Evolutionary conservation across 2,113 vertebrate species (phyloP).

Genomic region (Tyto alba): DNA sequence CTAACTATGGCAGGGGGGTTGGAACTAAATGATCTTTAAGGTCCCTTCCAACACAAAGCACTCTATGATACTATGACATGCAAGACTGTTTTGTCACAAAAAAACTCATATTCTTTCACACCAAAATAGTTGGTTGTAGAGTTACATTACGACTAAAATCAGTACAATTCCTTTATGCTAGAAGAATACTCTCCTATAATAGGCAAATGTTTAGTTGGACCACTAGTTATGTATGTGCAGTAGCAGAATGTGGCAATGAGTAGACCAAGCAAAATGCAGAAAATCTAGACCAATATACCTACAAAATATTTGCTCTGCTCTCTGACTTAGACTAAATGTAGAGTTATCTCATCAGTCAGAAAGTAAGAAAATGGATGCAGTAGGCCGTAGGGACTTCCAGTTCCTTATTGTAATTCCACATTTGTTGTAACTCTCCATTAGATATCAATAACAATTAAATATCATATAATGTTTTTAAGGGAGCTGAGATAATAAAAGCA

Average conservation of each 20-base stretch:
- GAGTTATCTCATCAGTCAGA: not conserved
- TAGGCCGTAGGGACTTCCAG: not conserved
- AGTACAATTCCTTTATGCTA: not conserved
- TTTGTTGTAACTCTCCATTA: not conserved
- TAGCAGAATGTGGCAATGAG: not conserved
- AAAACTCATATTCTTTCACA: not conserved
- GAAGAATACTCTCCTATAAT: not conserved
- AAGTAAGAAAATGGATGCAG: not conserved
- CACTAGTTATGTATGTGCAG: not conserved
- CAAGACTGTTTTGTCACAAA: not conserved
- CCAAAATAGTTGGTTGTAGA: not conserved
- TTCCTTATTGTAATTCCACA: not conserved
- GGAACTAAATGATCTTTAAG: too few relatives aligned
- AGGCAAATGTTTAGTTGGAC: not conserved
- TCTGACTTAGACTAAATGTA: not conserved
- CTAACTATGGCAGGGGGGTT: too few relatives aligned
- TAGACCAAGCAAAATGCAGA: not conserved
- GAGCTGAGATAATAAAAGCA: not conserved
- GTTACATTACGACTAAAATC: fast-evolving
- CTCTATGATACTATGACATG: not conserved
- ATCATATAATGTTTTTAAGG: not conserved
- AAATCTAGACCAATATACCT: not conserved
- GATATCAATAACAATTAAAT: not conserved
- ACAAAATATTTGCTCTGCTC: not conserved
- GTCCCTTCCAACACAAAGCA: too few relatives aligned